Conservation (phyloP, 1,140 invertebrate genomes). For the Brachionus paranguensis region DNA sequence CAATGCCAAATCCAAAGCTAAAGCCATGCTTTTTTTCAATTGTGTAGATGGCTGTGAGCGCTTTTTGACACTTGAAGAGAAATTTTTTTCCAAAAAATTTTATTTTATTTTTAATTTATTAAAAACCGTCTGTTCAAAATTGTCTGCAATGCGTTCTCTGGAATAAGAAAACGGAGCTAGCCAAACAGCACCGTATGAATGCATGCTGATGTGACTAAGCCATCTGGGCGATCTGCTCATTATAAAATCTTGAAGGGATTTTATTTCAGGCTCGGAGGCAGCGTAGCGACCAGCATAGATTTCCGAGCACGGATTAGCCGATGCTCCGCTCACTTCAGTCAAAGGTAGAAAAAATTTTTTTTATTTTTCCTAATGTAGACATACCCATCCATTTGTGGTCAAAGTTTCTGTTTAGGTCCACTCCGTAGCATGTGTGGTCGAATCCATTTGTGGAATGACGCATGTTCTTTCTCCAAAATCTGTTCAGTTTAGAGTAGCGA, state of each 20-base stretch:
- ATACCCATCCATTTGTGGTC: conserved; percentile 34
- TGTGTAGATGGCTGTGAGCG: background rate
- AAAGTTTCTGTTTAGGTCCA: conserved; percentile 40
- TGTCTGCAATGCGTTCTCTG: background rate
- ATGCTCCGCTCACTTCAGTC: conserved; percentile 9
- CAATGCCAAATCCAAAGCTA: conserved; percentile 5
- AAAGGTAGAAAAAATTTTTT: background rate
- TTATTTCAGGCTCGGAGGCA: conserved; percentile 31
- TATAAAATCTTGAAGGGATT: conserved; percentile 1
- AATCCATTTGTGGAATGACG: background rate
- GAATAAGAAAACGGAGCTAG: conserved; percentile 30
- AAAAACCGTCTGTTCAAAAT: background rate
- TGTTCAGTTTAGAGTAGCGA: background rate
- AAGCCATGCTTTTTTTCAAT: conserved; percentile 16
- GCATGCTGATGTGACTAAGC: conserved; percentile 26
- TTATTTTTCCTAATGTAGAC: background rate
- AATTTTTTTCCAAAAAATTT: background rate
- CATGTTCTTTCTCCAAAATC: conserved; percentile 41
- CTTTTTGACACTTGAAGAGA: conserved; percentile 15
- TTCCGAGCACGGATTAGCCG: conserved; percentile 37
- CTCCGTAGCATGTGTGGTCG: conserved; percentile 29
- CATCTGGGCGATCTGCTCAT: background rate
- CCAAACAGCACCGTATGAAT: conserved; percentile 36
- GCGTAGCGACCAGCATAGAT: background rate
- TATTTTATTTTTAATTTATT: background rate